These are phyloP conservation scores for Bolinopsis microptera DNA, from an alignment of 37 sponge, comb jelly and placozoan species.

Conservation along the genomic window DNA sequence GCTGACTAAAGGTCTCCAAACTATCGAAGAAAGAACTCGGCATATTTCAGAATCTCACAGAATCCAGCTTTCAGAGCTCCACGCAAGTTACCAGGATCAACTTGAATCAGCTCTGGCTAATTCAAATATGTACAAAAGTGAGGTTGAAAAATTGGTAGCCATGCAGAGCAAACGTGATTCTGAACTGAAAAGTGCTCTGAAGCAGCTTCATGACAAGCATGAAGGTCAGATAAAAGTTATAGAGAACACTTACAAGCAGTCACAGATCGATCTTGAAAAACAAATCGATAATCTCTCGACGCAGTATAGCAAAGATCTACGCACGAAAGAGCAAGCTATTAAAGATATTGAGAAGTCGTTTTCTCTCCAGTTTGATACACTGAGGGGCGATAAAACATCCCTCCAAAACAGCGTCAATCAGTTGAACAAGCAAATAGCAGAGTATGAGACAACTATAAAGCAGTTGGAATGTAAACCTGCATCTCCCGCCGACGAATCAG, in stretches of 20 bases:
- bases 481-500: not conserved
- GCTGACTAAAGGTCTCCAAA: not conserved
- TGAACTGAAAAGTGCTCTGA: not conserved
- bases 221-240: not conserved
- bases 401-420: not conserved
- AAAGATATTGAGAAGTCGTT: constrained; percentile 14
- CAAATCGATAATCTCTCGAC: constrained; percentile 3
- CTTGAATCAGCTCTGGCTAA: not conserved
- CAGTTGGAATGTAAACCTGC: not conserved
- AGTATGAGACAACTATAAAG: not conserved
- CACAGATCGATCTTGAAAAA: not conserved
- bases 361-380: not conserved
- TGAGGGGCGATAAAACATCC: not conserved
- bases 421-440: not conserved
- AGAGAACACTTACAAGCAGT: not conserved
- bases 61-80: not conserved
- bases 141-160: not conserved
- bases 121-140: not conserved
- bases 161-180: not conserved
- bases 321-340: not conserved
- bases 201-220: not conserved
- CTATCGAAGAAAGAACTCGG: not conserved
- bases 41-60: not conserved
- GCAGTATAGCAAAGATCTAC: constrained; percentile 11
- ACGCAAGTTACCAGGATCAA: constrained; percentile 34